Evolutionary conservation across 2,888 invertebrate genomes (phyloP).

Genomic region (Hydrotaea cyrtoneurina): DNA sequence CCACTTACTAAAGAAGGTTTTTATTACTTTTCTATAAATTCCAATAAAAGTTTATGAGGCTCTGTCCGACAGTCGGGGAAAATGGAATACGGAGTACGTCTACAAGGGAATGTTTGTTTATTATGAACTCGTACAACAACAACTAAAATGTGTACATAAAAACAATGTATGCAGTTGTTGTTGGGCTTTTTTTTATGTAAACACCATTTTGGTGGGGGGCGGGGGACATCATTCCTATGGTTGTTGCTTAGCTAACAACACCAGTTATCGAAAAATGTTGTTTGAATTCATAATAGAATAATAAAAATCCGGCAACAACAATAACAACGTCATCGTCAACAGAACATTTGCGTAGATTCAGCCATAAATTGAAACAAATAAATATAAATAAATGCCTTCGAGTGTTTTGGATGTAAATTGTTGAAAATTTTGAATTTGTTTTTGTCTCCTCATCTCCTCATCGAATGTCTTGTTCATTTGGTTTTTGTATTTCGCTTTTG

Average conservation of each 20-base stretch:
- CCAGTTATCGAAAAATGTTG: slow-evolving; percentile 34
- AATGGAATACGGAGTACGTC: background rate
- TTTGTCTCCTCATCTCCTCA: background rate
- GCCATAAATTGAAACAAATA: slow-evolving; percentile 51
- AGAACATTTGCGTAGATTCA: slow-evolving; percentile 24
- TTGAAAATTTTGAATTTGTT: slow-evolving; percentile 27
- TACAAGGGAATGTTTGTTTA: background rate
- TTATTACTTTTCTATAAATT: slow-evolving; percentile 24
- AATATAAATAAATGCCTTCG: slow-evolving; percentile 54
- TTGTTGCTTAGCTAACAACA: background rate
- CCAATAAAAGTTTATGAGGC: background rate
- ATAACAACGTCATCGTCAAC: background rate
- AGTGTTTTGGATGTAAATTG: slow-evolving; percentile 58
- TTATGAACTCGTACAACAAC: background rate
- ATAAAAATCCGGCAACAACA: slow-evolving; percentile 24
- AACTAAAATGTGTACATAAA: background rate
- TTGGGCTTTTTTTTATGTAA: background rate
- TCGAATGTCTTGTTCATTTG: background rate
- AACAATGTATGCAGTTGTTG: background rate
- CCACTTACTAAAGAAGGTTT: slow-evolving; percentile 11
- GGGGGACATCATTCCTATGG: background rate
- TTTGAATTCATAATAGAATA: slow-evolving; percentile 42
- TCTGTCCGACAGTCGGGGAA: background rate
- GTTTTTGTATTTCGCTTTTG: background rate
- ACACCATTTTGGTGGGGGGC: background rate